These are phyloP conservation scores for Pelosia muscerda DNA, from an alignment of 2,888 invertebrate species.

Conservation along the genomic window DNA sequence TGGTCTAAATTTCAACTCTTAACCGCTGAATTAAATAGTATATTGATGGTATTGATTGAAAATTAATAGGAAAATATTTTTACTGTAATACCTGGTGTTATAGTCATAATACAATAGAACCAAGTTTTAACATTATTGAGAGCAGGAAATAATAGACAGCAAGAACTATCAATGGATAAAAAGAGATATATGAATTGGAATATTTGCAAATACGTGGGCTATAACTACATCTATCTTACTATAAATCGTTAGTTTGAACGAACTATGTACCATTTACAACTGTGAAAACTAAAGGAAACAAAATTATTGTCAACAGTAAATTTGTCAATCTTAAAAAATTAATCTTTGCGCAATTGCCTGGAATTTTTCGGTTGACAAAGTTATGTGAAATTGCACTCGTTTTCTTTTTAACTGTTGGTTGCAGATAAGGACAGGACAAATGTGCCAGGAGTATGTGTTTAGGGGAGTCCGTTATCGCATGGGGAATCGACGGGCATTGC, in stretches of 20 bases:
- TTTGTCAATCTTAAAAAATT: neutral
- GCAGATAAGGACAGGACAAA: conserved; percentile 71
- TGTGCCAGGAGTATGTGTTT: conserved; percentile 58
- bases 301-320: neutral
- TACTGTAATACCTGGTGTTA: too few relatives aligned
- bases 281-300: neutral
- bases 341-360: conserved; percentile 3
- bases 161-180: neutral
- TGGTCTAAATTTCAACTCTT: conserved; percentile 17
- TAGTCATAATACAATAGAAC: too few relatives aligned
- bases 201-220: neutral
- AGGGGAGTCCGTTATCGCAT: conserved; percentile 64
- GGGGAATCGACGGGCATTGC: conserved; percentile 60
- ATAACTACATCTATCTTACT: neutral
- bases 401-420: conserved; percentile 66
- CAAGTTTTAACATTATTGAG: too few relatives aligned
- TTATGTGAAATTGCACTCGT: conserved; percentile 44
- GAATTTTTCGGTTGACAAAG: conserved; percentile 18
- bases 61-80: too few relatives aligned
- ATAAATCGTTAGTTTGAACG: neutral
- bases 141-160: neutral
- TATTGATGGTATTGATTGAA: too few relatives aligned
- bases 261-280: conserved; percentile 7
- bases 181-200: too few relatives aligned
- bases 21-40: too few relatives aligned